These are phyloP conservation scores for Pangasius mekongensis DNA, from an alignment of 2,797 vertebrate genomes.

Conservation along the genomic window DNA sequence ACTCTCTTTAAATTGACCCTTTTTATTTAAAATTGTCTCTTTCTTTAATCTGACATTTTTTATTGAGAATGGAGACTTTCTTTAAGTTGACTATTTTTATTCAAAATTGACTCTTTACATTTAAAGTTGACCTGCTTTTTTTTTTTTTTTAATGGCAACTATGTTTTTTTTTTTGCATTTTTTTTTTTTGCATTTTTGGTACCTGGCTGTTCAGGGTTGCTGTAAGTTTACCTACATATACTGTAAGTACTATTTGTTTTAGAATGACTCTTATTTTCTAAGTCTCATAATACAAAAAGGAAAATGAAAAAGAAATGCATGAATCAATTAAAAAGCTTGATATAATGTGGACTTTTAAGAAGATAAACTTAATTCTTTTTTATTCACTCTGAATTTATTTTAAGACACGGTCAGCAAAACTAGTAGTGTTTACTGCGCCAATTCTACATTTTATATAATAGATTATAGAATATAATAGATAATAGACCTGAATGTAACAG, in stretches of 20 bases:
- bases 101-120: background rate
- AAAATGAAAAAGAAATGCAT: background rate
- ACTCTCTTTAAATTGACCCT: background rate
- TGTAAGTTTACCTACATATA: background rate
- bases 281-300: background rate
- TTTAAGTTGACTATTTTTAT: background rate
- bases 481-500: background rate
- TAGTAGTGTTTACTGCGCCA: background rate
- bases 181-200: background rate
- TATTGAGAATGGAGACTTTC: background rate
- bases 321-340: background rate
- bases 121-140: background rate
- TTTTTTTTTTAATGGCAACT: background rate
- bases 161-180: too few species aligned
- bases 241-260: background rate
- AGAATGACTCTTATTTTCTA: background rate
- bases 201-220: background rate
- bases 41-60: background rate
- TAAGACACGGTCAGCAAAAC: background rate
- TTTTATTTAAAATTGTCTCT: background rate
- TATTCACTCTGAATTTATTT: background rate
- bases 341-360: background rate
- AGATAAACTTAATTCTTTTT: background rate
- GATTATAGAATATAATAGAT: background rate
- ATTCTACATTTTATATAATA: background rate